These are phyloP conservation scores for Colaptes auratus DNA, from an alignment of 2,113 vertebrate genomes.

Conservation along the genomic window DNA sequence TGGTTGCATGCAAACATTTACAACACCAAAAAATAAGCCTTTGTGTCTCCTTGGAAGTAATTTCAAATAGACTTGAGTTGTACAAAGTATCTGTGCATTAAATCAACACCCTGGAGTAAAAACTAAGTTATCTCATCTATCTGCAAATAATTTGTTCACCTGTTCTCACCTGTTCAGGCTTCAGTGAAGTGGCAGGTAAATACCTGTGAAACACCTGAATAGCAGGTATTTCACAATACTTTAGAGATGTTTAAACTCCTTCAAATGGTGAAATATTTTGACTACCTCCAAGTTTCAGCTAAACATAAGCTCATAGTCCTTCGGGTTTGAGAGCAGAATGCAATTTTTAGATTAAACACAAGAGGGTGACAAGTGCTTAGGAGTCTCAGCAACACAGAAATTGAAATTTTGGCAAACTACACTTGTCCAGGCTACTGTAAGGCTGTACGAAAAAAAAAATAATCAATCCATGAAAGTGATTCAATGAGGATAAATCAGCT, in stretches of 20 bases:
- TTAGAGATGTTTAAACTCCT: background rate
- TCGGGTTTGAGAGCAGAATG: background rate
- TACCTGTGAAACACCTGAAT: background rate
- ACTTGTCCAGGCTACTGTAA: background rate
- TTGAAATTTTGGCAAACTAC: background rate
- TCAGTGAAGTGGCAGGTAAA: background rate
- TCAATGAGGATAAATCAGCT: background rate
- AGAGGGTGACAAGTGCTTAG: slow-evolving; percentile 44
- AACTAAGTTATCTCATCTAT: background rate
- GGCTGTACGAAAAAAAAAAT: background rate
- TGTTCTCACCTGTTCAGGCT: slow-evolving; percentile 19
- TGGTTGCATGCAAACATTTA: background rate
- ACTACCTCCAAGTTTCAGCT: background rate
- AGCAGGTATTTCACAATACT: background rate
- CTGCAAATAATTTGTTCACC: background rate
- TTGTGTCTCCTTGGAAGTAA: background rate
- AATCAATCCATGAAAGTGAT: background rate
- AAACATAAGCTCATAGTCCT: background rate
- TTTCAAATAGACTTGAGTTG: background rate
- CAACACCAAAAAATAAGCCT: background rate
- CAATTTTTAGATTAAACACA: slow-evolving; percentile 49
- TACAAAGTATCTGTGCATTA: background rate
- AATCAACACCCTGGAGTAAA: background rate
- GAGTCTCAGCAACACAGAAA: background rate
- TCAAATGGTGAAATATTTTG: background rate